These are phyloP conservation scores for Sebastes kiyomatsui DNA, from an alignment of 2,797 vertebrate species.

Conservation along the genomic window DNA sequence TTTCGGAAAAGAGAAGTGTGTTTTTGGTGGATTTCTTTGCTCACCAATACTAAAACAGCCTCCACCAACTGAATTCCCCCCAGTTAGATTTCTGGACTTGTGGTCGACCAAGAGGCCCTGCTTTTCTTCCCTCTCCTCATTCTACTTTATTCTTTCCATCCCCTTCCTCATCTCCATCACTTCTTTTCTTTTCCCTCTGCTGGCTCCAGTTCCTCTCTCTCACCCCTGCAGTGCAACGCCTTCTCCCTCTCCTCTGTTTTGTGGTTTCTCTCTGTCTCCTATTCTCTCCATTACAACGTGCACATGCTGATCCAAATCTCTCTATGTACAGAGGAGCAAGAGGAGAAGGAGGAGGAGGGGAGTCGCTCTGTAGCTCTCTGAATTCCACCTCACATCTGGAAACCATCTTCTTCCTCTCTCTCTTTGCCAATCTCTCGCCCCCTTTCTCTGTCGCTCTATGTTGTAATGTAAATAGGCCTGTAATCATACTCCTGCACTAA, in stretches of 20 bases:
- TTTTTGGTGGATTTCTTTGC: slow-evolving; percentile 2
- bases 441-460: slow-evolving; percentile 43
- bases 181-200: neutral
- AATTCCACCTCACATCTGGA: slow-evolving; percentile 80
- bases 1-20: neutral
- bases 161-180: slow-evolving; percentile 34
- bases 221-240: slow-evolving; percentile 30
- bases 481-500: slow-evolving; percentile 64
- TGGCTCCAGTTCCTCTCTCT: slow-evolving; percentile 22
- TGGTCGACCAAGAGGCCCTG: slow-evolving; percentile 29
- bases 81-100: slow-evolving; percentile 26
- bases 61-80: neutral
- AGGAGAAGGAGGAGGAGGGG: slow-evolving; percentile 19
- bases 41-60: neutral
- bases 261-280: slow-evolving; percentile 41
- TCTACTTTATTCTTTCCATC: slow-evolving; percentile 36
- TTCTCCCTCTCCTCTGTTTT: slow-evolving; percentile 29
- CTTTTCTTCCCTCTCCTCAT: slow-evolving; percentile 31
- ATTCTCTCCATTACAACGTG: slow-evolving; percentile 47
- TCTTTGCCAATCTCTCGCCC: slow-evolving; percentile 34
- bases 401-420: slow-evolving; percentile 64
- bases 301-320: slow-evolving; percentile 39
- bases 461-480: slow-evolving; percentile 75
- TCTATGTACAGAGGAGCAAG: slow-evolving; percentile 1
- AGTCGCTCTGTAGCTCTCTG: slow-evolving; percentile 39